A percentile compares a stretch with the other conserved stretches of the same genome.
Evolutionary conservation across 2,113 vertebrate species (phyloP).

Genomic region (Tylochromis polylepis): DNA sequence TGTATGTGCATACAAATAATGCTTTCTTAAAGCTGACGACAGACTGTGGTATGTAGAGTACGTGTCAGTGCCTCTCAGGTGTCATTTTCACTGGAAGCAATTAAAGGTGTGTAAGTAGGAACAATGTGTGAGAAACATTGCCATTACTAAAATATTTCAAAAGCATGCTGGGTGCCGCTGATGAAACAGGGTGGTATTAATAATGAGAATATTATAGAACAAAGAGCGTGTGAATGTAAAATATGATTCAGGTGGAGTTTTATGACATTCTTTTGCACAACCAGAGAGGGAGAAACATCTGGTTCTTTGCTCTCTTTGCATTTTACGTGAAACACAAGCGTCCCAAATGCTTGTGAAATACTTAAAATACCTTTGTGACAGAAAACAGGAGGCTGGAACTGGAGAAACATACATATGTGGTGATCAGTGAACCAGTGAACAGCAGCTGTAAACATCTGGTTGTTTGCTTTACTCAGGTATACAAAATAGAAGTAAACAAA

Average conservation of each 20-base stretch:
- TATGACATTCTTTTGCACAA: not conserved
- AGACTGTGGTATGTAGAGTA: constrained; percentile 19
- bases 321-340: not conserved
- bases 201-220: not conserved
- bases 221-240: not conserved
- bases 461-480: not conserved
- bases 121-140: not conserved
- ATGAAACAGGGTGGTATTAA: not conserved
- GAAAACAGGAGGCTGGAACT: not conserved
- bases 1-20: not conserved
- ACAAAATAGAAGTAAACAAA: not conserved
- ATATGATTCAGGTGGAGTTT: not conserved
- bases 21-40: not conserved
- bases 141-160: not conserved
- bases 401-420: not conserved
- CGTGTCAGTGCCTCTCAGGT: not conserved
- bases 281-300: not conserved
- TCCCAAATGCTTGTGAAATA: not conserved
- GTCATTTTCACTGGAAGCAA: not conserved
- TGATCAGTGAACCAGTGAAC: not conserved
- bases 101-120: not conserved
- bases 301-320: not conserved
- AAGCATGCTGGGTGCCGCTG: not conserved
- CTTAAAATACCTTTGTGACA: constrained; percentile 5
- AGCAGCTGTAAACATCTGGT: not conserved